A percentile compares a stretch with the other conserved stretches of the same genome.
These are phyloP conservation scores for Platerodrilus igneus DNA, from an alignment of 2,888 invertebrate genomes.

Conservation along the genomic window DNA sequence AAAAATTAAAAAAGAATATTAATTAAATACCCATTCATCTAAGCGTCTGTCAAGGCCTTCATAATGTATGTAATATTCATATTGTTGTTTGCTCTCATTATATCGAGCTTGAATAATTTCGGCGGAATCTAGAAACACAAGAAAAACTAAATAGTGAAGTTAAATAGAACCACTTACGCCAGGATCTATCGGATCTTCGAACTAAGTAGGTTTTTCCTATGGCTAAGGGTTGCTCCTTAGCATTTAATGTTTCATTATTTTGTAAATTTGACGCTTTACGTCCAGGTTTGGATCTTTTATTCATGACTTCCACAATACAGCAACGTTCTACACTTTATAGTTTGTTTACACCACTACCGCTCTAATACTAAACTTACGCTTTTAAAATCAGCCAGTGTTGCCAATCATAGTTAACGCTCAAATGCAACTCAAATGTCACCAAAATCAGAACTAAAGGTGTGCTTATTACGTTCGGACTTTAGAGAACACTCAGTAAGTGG, in stretches of 20 bases:
- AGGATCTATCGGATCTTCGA: constrained; percentile 74
- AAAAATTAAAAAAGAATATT: constrained; percentile 4
- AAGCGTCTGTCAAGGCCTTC: constrained; percentile 91
- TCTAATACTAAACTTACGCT: too few species aligned
- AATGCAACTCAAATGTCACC: too few species aligned
- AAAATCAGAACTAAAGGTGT: too few species aligned
- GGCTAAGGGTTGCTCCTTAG: constrained; percentile 69
- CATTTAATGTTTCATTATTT: constrained; percentile 62
- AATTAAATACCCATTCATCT: constrained; percentile 84
- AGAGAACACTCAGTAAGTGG: too few species aligned
- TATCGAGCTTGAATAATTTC: constrained; percentile 87
- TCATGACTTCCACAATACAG: constrained; percentile 36
- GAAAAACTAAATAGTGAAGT: constrained; percentile 29
- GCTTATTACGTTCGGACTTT: too few species aligned
- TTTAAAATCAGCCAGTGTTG: too few species aligned
- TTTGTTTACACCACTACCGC: too few species aligned
- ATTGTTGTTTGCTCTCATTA: constrained; percentile 66
- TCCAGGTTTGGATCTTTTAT: constrained; percentile 45
- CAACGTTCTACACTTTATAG: constrained; percentile 1
- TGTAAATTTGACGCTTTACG: constrained; percentile 38
- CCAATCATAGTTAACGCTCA: too few species aligned
- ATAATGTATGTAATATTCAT: constrained; percentile 96
- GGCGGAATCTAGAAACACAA: constrained; percentile 70
- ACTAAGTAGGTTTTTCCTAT: constrained; percentile 86
- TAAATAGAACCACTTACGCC: constrained; percentile 59